Percentiles rank a stretch among this genome's conserved stretches.
Conservation (phyloP, 2,797 vertebrate species). For the Thamnophis elegans region DNA sequence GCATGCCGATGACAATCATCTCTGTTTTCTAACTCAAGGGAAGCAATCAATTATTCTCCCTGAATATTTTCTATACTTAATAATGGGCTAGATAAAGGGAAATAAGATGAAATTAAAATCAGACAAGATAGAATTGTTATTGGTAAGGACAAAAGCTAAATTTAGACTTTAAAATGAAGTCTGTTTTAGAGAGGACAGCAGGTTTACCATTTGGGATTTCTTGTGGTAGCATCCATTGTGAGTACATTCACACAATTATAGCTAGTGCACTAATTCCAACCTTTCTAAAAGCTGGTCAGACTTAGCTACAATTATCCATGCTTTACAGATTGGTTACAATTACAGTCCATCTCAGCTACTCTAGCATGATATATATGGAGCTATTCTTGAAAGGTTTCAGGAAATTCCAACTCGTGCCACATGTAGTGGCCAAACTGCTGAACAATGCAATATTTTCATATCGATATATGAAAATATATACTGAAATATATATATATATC, state of each 20-base stretch:
- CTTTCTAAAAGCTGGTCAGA: neutral
- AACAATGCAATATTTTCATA: neutral
- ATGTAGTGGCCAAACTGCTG: neutral
- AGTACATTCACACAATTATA: neutral
- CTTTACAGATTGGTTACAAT: neutral
- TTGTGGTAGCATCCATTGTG: neutral
- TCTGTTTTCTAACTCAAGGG: neutral
- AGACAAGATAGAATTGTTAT: neutral
- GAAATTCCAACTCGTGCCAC: neutral
- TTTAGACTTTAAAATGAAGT: neutral
- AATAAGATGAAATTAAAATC: neutral
- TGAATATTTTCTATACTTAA: neutral
- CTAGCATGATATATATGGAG: neutral
- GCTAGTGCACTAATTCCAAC: neutral
- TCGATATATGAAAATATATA: too few species aligned
- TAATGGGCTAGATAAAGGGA: neutral
- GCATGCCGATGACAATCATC: neutral
- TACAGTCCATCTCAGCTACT: neutral
- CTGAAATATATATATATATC: too few species aligned
- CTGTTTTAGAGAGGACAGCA: neutral
- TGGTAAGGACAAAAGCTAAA: neutral
- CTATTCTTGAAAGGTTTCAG: neutral
- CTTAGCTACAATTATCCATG: neutral
- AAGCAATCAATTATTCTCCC: neutral
- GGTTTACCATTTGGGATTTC: neutral